phyloP scores from a whole-genome alignment of 64 coral and sea anemone genomes.

The Astreopora myriophthalma region DNA sequence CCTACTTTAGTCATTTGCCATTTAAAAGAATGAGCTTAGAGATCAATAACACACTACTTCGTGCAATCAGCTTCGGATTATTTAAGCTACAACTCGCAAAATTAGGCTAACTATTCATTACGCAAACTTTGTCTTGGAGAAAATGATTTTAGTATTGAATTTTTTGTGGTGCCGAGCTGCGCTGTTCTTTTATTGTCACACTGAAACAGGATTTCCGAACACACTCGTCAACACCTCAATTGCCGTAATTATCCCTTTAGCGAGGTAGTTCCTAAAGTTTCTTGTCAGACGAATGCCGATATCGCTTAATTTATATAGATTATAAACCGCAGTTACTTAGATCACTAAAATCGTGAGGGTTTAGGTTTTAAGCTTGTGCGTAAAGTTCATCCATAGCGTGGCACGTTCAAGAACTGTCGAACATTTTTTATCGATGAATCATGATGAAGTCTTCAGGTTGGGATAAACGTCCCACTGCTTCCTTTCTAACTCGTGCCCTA shows the following conservation, averaged over 20 bases:
- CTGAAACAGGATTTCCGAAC: conserved; percentile 14
- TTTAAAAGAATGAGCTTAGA: no score
- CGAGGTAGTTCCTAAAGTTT: not conserved
- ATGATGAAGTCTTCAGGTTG: no score
- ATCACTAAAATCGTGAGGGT: not conserved
- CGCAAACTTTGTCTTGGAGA: not conserved
- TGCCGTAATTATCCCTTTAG: not conserved
- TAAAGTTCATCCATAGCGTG: no score
- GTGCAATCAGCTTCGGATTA: not conserved
- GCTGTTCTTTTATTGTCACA: not conserved
- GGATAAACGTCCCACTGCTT: no score
- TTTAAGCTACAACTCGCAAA: not conserved
- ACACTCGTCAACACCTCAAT: not conserved
- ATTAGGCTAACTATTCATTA: not conserved
- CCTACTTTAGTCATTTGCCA: no score
- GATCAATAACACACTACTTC: not conserved
- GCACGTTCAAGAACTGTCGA: no score
- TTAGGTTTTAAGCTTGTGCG: no score
- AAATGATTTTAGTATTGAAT: not conserved
- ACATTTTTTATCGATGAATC: no score
- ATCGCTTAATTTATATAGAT: not conserved
- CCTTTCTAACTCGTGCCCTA: no score
- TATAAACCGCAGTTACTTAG: not conserved
- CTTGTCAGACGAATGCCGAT: not conserved
- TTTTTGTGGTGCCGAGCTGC: not conserved